Evolutionary conservation across 2,888 invertebrate species (phyloP), one percentile per base, ranked within the genome.

Genomic region (Cenopis cana): DNA sequence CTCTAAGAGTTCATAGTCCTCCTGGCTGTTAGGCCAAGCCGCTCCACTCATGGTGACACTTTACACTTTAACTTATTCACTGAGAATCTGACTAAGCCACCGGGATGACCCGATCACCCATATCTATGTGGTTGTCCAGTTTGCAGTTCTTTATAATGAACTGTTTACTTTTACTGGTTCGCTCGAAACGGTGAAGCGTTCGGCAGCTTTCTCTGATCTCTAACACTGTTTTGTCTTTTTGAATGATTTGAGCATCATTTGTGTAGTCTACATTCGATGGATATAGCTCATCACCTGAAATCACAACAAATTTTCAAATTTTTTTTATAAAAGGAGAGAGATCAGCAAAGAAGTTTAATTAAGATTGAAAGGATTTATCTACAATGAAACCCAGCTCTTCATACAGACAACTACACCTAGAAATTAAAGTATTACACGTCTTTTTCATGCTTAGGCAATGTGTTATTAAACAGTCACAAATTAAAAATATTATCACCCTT

Each of bases 1-100:
- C 92, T 99, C 98, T 81, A 97, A 95, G 80, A 99, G 93, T 89
- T 98, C 98, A 90, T 99, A 99, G 88, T 98, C 98, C 82, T 98
- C 98, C 90, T 98, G 97, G 85, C 96, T 96, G 93, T 98, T 98
- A 76, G 98, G 97, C 98, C 98, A 99, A 80, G 95, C 91, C 82
- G 81, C 88, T 80, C 46, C 61, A 62, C 54, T 56, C 72, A 57
- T 69, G 84, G 74, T 0, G 17, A 64, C 33, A 54, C 46, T 46
- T 46, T 66, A 52, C 52, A 54, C 56, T n/a, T n/a, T 57, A 57
- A 89, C 89, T 91, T 46, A 33, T 76, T 85, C 85, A 74, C 81
- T 82, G 70, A 76, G 76, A 75, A 88, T 87, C 87, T 85, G 85
- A 87, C 73, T 64, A 76, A 66, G 67, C 69, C 72, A 82, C 75